Base-by-base conservation (phyloP, 2,888 invertebrate genomes). In the Pristionchus entomophagus region DNA sequence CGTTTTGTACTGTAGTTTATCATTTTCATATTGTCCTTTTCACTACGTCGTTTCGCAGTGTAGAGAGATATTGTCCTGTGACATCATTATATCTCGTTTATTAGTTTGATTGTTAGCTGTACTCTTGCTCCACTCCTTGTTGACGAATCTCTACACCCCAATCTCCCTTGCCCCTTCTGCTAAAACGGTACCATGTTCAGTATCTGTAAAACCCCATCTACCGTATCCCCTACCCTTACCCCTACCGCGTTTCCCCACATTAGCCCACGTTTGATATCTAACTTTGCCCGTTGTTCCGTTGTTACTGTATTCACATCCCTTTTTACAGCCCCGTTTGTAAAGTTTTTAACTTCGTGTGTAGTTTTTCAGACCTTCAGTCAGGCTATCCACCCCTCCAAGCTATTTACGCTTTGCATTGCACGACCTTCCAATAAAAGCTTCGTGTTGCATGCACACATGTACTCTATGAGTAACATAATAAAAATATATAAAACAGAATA, bases 61-160 rank as follows among this genome's bases (percentile, higher is more conserved):
- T 10, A 26, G 65, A 38, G 41, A 73, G 41, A 29, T 45, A 26
- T 41, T 38, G 41, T 41, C 22, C 41, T 73, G 73, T 73, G 41
- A 41, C 73, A 73, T 73, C 45, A 73, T 22, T 73, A 41, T 73
- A 12, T 73, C 73, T 73, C 73, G 26, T 41, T 73, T 38, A 45
- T 73, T 73, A 73, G 73, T 73, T 73, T 73, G 73, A 73, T 73
- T 73, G 73, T 73, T 73, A 73, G 73, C 73, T 73, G 73, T 41
- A 17, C 65, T 45, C 35, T 73, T 41, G 10, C 8, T n/a, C 73
- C 73, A n/a, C 6, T 73, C 41, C 41, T 73, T 73, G 73, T 73
- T 73, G 73, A 22, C 45, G 41, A 73, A 41, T 41, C 38, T 73
- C 73, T 17, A 1, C 38, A 38, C 69, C 41, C 35, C 5, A 32